Evolutionary conservation across 2,113 vertebrate species (phyloP), one percentile per base, ranked within the genome.

Genomic region (Oreotrochilus melanogaster): DNA sequence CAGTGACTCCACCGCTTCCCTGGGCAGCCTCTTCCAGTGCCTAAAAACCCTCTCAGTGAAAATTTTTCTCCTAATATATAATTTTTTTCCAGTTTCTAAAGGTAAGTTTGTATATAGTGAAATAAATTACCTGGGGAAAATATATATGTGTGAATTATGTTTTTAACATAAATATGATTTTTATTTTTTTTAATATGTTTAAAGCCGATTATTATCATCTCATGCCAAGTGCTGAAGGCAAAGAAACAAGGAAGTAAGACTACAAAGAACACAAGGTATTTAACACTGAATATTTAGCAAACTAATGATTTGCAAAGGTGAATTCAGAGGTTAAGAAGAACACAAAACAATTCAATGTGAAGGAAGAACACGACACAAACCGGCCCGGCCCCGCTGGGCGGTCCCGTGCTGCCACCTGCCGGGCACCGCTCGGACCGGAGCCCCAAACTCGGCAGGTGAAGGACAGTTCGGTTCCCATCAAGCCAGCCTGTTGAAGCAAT

Each of bases 401-500:
- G 31, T 30, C 13, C 48, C 18, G 47, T 78, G 66, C 92, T 94
- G 93, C 71, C 89, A 14, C 86, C 95, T 79, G 79, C 4, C 53
- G 93, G 89, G 6, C 47, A 2, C 17, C 7, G 23, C 10, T 27
- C 66, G 3, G 48, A 39, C 39, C 39, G 16, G n/a, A 51, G 19
- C 18, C 21, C 16, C 37, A 4, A 35, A 7, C 1, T 1, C 7
- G 5, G 19, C 31, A 1, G 51, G 0, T 1, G 11, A 5, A 14
- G 21, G 7, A 3, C n/a, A 1, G 33, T 0, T 13, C 11, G 1
- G 8, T 1, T 7, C 31, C 0, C 16, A 0, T 0, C 0, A 1
- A n/a, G 21, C 4, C 69, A 3, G 24, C 0, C 43, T 25, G 18
- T 1, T 7, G 27, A 16, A 54, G 33, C 24, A 25, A 47, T 1